These are phyloP conservation scores for Eubucco bourcierii DNA, from an alignment of 2,113 vertebrate genomes.

Conservation along the genomic window DNA sequence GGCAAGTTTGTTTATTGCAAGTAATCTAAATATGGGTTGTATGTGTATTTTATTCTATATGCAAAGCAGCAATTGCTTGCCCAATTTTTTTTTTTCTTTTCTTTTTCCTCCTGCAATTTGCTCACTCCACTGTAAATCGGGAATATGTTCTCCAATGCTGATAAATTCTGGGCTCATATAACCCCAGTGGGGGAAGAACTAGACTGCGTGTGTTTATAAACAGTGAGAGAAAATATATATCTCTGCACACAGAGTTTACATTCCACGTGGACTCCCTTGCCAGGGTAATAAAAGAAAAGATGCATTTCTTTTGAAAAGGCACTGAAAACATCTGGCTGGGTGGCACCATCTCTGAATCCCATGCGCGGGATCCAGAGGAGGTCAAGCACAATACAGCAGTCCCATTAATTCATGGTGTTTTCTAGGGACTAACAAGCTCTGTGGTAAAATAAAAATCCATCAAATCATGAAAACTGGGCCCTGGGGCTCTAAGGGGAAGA, in stretches of 20 bases:
- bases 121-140: background rate
- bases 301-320: background rate
- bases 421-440: background rate
- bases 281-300: slow-evolving; percentile 9
- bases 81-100: background rate
- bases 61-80: background rate
- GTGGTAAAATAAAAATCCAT: background rate
- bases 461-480: background rate
- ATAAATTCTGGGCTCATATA: slow-evolving; percentile 5
- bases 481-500: background rate
- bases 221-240: background rate
- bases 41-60: background rate
- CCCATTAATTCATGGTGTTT: background rate
- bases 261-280: background rate
- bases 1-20: background rate
- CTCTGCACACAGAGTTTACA: slow-evolving; percentile 15
- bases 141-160: rapidly evolving
- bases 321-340: background rate
- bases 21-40: background rate
- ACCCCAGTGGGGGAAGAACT: background rate
- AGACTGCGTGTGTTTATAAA: slow-evolving; percentile 33
- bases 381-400: background rate
- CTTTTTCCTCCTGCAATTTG: background rate
- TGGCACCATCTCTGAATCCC: background rate
- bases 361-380: background rate